Percentiles rank a stretch among this genome's conserved stretches.
These are phyloP conservation scores for Pachyramphus minor DNA, from an alignment of 2,113 vertebrate genomes.

Conservation along the genomic window DNA sequence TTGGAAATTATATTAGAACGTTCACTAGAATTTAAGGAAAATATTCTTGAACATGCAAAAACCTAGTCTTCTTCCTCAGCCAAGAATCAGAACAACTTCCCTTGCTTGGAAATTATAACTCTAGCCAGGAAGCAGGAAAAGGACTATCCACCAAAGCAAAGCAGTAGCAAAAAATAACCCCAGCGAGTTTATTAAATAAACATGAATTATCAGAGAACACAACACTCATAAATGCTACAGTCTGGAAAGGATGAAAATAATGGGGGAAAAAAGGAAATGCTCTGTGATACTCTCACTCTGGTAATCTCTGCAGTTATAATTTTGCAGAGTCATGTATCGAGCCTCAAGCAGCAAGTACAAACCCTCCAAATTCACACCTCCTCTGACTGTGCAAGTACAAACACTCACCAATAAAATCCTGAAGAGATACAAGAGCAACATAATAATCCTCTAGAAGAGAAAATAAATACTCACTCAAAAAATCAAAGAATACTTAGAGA, in stretches of 20 bases:
- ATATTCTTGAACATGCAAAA: not conserved
- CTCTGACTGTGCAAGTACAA: not conserved
- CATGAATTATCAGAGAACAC: not conserved
- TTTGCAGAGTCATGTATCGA: constrained; percentile 7
- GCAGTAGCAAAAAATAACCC: not conserved
- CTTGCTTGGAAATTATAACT: not conserved
- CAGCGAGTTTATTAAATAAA: not conserved
- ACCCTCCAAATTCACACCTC: not conserved
- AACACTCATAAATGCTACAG: not conserved
- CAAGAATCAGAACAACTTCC: not conserved
- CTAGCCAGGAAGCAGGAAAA: not conserved
- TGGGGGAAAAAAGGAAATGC: not conserved
- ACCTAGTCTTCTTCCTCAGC: not conserved
- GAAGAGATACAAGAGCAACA: not conserved
- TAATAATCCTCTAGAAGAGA: not conserved
- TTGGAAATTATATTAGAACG: not conserved
- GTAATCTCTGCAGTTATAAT: not conserved
- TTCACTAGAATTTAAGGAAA: not conserved
- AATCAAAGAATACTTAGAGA: not conserved
- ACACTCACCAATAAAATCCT: not conserved
- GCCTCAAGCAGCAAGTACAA: not conserved
- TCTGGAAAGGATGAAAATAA: not conserved
- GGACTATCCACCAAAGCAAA: not conserved
- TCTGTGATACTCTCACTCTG: not conserved
- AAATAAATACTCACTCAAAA: not conserved